Percentiles rank a stretch among this genome's conserved stretches.
phyloP scores from a whole-genome alignment of 2,888 invertebrate genomes.

The Abrostola triplasia region DNA sequence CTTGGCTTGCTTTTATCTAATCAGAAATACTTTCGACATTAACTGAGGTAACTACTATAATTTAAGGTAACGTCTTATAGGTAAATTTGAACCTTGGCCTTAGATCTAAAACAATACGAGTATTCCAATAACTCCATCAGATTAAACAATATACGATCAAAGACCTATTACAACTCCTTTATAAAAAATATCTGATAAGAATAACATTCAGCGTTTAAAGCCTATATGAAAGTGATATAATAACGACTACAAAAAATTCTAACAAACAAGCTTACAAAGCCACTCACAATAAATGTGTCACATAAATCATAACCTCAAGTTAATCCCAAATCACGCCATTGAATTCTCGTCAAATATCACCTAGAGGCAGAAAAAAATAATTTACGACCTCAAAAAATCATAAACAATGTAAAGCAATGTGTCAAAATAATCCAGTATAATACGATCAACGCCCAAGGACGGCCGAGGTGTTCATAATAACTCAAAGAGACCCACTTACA shows the following conservation, averaged over 20 bases:
- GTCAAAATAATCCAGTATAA: conserved; percentile 85
- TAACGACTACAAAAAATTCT: conserved; percentile 15
- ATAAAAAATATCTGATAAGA: conserved; percentile 9
- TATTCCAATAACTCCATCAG: too few relatives aligned
- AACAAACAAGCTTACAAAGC: conserved; percentile 40
- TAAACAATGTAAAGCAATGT: conserved; percentile 84
- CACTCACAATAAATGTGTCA: conserved; percentile 58
- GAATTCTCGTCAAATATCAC: conserved; percentile 78
- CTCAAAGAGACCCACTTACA: conserved; percentile 70
- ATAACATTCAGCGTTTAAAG: conserved; percentile 15
- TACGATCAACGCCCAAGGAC: conserved; percentile 70
- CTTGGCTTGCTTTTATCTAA: conserved; percentile 27
- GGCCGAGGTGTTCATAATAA: conserved; percentile 69
- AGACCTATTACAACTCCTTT: neutral
- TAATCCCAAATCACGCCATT: conserved; percentile 74
- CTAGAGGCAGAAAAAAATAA: conserved; percentile 70
- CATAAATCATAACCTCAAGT: conserved; percentile 80
- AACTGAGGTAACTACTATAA: too few relatives aligned
- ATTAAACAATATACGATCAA: too few relatives aligned
- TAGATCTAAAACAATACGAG: too few relatives aligned
- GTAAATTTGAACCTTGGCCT: too few relatives aligned
- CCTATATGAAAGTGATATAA: conserved; percentile 15
- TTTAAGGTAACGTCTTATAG: too few relatives aligned
- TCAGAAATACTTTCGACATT: neutral
- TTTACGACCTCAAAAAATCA: conserved; percentile 78